Conservation (phyloP, 2,113 vertebrate species). For the Cygnus atratus region DNA sequence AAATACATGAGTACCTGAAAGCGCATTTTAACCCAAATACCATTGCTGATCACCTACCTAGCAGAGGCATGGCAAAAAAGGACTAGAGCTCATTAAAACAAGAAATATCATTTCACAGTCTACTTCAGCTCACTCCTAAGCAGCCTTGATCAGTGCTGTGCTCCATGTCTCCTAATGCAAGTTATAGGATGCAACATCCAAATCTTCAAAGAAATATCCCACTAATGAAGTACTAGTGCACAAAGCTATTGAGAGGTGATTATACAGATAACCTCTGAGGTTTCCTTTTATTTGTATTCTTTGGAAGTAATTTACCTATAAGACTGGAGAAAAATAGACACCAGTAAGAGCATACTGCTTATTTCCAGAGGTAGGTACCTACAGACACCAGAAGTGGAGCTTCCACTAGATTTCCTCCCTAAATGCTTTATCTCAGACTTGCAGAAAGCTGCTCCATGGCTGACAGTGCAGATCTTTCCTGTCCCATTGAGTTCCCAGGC, state of each 20-base stretch:
- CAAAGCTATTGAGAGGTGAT: not conserved
- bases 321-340: not conserved
- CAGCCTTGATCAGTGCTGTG: not conserved
- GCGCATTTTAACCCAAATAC: not conserved
- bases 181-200: not conserved
- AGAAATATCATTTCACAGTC: not conserved
- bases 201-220: not conserved
- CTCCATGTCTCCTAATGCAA: not conserved
- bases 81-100: not conserved
- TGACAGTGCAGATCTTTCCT: not conserved
- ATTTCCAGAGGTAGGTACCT: not conserved
- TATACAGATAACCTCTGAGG: not conserved
- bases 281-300: not conserved
- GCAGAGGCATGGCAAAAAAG: not conserved
- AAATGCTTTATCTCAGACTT: not conserved
- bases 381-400: not conserved
- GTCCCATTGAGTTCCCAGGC: not conserved
- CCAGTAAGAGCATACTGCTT: not conserved
- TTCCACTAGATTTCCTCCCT: not conserved
- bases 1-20: not conserved
- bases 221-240: not conserved
- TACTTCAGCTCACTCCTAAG: not conserved
- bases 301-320: not conserved
- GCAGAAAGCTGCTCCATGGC: not conserved
- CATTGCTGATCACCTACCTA: not conserved